Base-by-base conservation (phyloP, 2,113 vertebrate genomes). In the Thinocorus orbignyianus region DNA sequence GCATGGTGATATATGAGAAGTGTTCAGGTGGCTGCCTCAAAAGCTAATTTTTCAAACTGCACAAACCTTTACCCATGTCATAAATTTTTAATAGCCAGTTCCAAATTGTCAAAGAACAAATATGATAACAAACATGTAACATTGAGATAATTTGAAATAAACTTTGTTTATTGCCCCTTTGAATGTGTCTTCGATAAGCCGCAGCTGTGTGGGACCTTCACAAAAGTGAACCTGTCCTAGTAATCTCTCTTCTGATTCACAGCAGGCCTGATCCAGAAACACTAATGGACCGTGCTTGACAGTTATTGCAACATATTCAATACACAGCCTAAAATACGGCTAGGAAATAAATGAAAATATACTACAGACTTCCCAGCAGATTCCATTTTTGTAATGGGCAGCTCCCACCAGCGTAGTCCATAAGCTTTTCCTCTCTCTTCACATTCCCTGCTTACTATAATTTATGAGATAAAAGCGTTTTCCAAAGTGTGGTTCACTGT, bases 81-180 rank as follows among this genome's bases (percentile, higher is more conserved):
- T 96, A 97, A 92, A 95, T 93, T 93, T 95, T 97, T 95, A 96
- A 96, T 86, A 96, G 93, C 90, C 83, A 81, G 86, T 96, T 95
- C 94, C 9, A 42, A 96, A 90, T 42, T 94, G 96, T 94, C 88
- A 89, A 93, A 95, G 91, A 97, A 91, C 93, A 97, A 96, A 91
- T 81, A 85, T 1, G 16, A 74, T 69, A 96, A 95, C 94, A 95
- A 92, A 95, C 79, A 88, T 5, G 31, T 92, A 95, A 93, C 48
- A 39, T 7, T 49, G 85, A 95, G 94, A 96, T 95, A 97, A 98
- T 94, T 79, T 73, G 77, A 96, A 96, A 91, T 61, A 79, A 97
- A 95, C 93, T 95, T 91, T 88, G 90, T 96, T 97, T 98, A 97
- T 95, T 93, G 93, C 68, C 72, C 94, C 94, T 81, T 39, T 9